A percentile compares a stretch with the other conserved stretches of the same genome.
Evolutionary conservation across 2,888 invertebrate species (phyloP).

Genomic region (Syritta pipiens): DNA sequence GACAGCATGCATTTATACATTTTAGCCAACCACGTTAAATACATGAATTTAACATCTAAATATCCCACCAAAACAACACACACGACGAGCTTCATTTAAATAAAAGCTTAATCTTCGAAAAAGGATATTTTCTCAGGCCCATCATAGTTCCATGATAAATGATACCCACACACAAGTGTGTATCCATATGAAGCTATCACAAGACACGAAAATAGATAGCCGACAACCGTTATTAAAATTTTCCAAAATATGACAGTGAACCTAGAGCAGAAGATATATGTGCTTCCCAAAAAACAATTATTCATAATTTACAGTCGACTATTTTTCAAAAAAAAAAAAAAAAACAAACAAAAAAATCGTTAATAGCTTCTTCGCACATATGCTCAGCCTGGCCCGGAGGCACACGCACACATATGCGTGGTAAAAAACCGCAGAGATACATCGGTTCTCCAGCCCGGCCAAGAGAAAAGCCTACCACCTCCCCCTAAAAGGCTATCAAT

Average conservation of each 20-base stretch:
- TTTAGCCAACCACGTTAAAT: slow-evolving; percentile 3
- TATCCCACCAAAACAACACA: not conserved
- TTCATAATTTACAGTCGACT: slow-evolving; percentile 63
- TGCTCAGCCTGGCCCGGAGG: slow-evolving; percentile 16
- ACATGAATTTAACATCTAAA: too few species aligned
- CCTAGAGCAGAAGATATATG: slow-evolving; percentile 13
- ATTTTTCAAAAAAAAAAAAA: slow-evolving; percentile 57
- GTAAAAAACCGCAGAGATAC: too few species aligned
- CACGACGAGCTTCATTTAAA: not conserved
- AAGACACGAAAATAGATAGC: slow-evolving; percentile 20
- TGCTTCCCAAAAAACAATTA: slow-evolving; percentile 55
- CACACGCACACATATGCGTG: slow-evolving; percentile 55
- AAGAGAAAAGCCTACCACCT: slow-evolving; percentile 13
- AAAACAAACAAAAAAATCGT: too few species aligned
- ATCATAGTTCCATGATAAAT: slow-evolving; percentile 36
- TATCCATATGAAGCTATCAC: not conserved
- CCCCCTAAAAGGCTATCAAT: slow-evolving; percentile 46
- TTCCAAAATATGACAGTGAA: slow-evolving; percentile 36
- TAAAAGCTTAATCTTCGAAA: slow-evolving; percentile 21
- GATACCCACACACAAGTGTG: not conserved
- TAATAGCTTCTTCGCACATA: slow-evolving; percentile 41
- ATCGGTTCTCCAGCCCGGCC: too few species aligned
- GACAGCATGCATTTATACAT: not conserved
- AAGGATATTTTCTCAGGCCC: not conserved
- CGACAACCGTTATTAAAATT: slow-evolving; percentile 28